These are phyloP conservation scores for Eulemur rufifrons DNA, from an alignment of 2,113 vertebrate genomes.

Conservation along the genomic window DNA sequence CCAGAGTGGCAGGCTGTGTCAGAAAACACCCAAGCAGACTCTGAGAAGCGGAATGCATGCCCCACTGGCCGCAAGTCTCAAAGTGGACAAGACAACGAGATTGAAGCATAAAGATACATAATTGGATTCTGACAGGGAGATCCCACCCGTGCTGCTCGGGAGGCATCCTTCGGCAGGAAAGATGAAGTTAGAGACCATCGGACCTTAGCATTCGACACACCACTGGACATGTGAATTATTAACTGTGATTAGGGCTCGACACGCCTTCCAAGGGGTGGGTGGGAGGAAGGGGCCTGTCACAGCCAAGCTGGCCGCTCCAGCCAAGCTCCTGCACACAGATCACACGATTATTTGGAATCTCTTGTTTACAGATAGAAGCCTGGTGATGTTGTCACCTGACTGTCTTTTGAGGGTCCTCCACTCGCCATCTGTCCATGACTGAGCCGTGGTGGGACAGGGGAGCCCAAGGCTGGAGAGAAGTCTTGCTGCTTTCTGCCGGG, in stretches of 20 bases:
- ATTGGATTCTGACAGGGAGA: neutral
- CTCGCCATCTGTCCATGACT: neutral
- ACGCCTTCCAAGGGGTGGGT: neutral
- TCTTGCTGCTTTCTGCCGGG: neutral
- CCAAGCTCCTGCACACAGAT: neutral
- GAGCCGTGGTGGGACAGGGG: neutral
- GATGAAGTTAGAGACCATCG: neutral
- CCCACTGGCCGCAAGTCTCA: neutral
- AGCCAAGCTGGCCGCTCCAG: neutral
- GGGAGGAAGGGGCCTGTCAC: neutral
- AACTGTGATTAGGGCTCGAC: conserved; percentile 20
- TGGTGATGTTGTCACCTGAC: too few relatives aligned
- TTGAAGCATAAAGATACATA: neutral
- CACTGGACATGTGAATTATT: conserved; percentile 6
- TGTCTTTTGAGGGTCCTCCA: neutral
- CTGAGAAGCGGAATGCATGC: neutral
- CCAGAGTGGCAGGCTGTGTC: neutral
- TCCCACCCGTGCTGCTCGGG: neutral
- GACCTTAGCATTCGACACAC: neutral
- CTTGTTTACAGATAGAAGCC: neutral
- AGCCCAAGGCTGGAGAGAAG: neutral
- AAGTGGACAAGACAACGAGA: neutral
- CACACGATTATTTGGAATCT: neutral
- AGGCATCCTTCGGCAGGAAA: neutral
- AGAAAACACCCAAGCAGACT: rapidly evolving